Evolutionary conservation across 1,140 invertebrate species (phyloP), one percentile per base, ranked within the genome.

Genomic region (Diabrotica virgifera): DNA sequence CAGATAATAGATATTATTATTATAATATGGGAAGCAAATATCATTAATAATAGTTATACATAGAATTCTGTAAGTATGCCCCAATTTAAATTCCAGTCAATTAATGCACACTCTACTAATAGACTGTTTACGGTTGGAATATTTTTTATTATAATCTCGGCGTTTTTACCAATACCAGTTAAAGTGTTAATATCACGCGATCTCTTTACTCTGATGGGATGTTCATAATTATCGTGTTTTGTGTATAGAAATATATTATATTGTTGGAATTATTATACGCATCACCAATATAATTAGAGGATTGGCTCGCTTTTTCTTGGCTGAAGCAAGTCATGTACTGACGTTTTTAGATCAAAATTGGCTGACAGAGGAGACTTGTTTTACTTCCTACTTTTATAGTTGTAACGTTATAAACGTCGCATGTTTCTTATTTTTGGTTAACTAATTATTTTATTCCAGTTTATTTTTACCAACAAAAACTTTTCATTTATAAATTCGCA

Each of bases 61-160:
- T 24, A 4, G 4, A 24, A 24, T 51, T 51, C 46, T 10, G 5
- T 51, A 51, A 11, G 9, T 11, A 12, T 51, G 12, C 12, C 9
- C 12, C 12, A 12, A 51, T 51, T 51, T 51, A 51, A 51, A 51
- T 51, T 51, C 46, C 14, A 55, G 53, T 11, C 2, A 55, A 55
- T 3, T 12, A 51, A 51, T 51, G 46, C 8, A 12, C 9, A 55
- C 13, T 24, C 13, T 24, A 3, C 9, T 54, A 9, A 54, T 12
- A 13, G 13, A 54, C 2, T 54, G 9, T 9, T 54, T 9, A 54
- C 13, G 53, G 24, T 46, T 46, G 40, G n/a, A 46, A 46, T 46
- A 46, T 46, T 46, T 46, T n/a, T n/a, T 46, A 46, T 8, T 6
- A n/a, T 46, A 46, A 46, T 24, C 24, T 24, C 24, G 24, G 40